Base-by-base conservation (phyloP, 2,797 vertebrate genomes). In the Coendou prehensilis region DNA sequence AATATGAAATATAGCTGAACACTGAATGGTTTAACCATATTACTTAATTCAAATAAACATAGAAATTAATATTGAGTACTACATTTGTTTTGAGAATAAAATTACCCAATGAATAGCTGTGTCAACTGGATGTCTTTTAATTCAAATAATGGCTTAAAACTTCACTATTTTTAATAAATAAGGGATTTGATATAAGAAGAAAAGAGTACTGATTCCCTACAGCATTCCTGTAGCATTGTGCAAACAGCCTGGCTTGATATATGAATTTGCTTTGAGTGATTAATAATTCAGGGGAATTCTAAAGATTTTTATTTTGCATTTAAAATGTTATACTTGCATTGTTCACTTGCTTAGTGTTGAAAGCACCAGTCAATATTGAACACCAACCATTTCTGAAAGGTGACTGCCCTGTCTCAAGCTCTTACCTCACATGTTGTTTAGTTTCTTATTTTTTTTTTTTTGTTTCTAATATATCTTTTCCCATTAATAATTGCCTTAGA, bases 231-330 rank as follows among this genome's bases (percentile, higher is more conserved):
- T 95, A 87, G 37, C 30, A 94, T 91, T 85, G 54, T 92, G 41
- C 59, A 33, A 61, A 86, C 61, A 97, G 76, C 14, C 6, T 13
- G 92, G 1, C 78, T 61, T 45, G 22, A 45, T 13, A 52, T 93
- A 73, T 26, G 94, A 89, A 89, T 89, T 69, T 54, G 41, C 23
- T 89, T 96, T 87, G 82, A 97, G 76, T 79, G 2, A 17, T 93
- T 76, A 80, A 79, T 86, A 85, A 79, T 76, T 94, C 23, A 41
- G n/a, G 75, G 37, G 61, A 87, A 95, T 94, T 96, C 15, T 67
- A 54, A 97, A 96, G 84, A 90, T 86, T 96, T 95, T 64, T 67
- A 10, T 87, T 82, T 71, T 95, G 28, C 86, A 96, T 97, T 96
- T 90, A 91, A 91, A 91, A 57, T 94, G 94, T 88, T 97, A 82